phyloP scores from a whole-genome alignment of 2,113 vertebrate genomes.

The Xiphophorus hellerii region DNA sequence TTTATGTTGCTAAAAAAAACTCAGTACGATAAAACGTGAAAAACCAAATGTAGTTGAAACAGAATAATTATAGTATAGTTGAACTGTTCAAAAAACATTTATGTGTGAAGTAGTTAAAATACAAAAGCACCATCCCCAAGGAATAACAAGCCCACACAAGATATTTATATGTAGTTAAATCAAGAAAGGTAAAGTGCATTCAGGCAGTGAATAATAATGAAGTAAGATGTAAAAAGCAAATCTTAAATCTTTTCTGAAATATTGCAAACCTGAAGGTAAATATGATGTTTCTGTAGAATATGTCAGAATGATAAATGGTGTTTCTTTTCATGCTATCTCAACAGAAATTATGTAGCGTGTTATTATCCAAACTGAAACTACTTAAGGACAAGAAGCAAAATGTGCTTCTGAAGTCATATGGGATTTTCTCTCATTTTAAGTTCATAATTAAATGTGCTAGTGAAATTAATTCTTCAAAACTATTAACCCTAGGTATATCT shows the following conservation, averaged over 20 bases:
- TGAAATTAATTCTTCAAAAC: neutral
- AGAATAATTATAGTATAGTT: too few species aligned
- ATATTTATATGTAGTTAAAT: constrained; percentile 2
- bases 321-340: neutral
- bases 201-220: neutral
- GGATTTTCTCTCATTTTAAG: neutral
- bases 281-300: neutral
- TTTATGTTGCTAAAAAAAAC: neutral
- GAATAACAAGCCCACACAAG: neutral
- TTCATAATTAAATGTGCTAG: neutral
- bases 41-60: neutral
- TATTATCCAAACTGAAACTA: neutral
- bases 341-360: neutral
- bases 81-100: neutral
- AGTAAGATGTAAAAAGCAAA: neutral
- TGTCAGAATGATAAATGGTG: neutral
- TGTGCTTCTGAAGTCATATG: neutral
- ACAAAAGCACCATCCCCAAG: neutral
- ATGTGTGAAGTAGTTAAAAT: constrained; percentile 1
- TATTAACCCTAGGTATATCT: neutral
- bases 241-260: neutral
- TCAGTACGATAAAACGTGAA: neutral
- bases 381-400: neutral
- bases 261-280: neutral
- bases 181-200: neutral